Percentiles rank a stretch among this genome's conserved stretches.
Conservation (phyloP, 1,140 invertebrate species). For the Andricus grossulariae region DNA sequence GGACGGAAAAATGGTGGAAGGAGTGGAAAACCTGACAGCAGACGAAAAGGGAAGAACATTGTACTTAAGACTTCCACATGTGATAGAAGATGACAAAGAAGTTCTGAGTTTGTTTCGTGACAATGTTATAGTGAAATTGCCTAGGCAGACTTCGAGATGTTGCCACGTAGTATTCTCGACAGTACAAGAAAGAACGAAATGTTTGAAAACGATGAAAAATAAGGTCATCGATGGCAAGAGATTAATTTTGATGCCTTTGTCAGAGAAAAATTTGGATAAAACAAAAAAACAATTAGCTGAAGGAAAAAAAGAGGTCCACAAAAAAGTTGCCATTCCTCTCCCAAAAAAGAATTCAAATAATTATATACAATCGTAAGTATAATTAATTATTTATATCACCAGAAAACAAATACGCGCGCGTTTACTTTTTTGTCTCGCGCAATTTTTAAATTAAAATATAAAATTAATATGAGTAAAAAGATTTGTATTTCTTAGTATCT, state of each 20-base stretch:
- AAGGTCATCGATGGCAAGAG: slow-evolving; percentile 55
- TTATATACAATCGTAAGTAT: neutral
- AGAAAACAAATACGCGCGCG: too few species aligned
- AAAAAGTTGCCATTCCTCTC: slow-evolving; percentile 54
- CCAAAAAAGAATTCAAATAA: neutral
- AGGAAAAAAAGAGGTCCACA: slow-evolving; percentile 36
- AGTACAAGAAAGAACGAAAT: slow-evolving; percentile 55
- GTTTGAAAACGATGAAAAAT: slow-evolving; percentile 50
- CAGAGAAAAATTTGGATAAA: slow-evolving; percentile 31
- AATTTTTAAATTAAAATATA: too few species aligned
- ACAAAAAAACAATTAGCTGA: slow-evolving; percentile 24
- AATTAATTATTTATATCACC: too few species aligned
- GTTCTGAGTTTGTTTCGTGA: slow-evolving; percentile 59
- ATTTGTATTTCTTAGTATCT: too few species aligned
- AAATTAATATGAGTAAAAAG: too few species aligned
- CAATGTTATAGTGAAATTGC: slow-evolving; percentile 59
- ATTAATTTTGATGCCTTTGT: slow-evolving; percentile 42
- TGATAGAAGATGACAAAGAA: slow-evolving; percentile 55
- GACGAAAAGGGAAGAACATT: slow-evolving; percentile 55
- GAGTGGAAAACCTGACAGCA: neutral
- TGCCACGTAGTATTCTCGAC: slow-evolving; percentile 62
- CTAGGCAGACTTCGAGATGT: slow-evolving; percentile 56
- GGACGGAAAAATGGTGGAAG: neutral
- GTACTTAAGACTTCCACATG: slow-evolving; percentile 58
- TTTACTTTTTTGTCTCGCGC: too few species aligned